Evolutionary conservation across 1,140 invertebrate genomes (phyloP).

Genomic region (Kradibia gibbosae): DNA sequence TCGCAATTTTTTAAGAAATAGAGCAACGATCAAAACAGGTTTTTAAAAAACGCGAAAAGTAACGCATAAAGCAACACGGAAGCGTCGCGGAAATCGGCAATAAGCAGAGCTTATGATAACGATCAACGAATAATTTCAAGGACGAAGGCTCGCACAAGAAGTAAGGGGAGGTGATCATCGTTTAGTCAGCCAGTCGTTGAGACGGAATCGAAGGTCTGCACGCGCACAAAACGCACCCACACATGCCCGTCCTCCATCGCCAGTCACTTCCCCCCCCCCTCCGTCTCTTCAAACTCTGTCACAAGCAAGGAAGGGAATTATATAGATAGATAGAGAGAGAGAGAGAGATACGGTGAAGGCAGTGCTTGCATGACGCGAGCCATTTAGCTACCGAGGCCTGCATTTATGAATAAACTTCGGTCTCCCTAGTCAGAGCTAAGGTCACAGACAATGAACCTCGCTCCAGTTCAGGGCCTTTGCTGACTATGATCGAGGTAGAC

Average conservation of each 20-base stretch:
- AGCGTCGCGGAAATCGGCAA: background rate
- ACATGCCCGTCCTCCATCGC: too few relatives aligned
- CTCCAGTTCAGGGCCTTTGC: slow-evolving; percentile 53
- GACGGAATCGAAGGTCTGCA: slow-evolving; percentile 8
- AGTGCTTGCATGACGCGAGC: slow-evolving; percentile 57
- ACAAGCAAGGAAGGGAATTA: too few relatives aligned
- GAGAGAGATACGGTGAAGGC: too few relatives aligned
- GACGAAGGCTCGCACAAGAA: background rate
- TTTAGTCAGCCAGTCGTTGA: slow-evolving; percentile 32
- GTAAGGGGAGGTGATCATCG: slow-evolving; percentile 39
- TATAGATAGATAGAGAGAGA: too few relatives aligned
- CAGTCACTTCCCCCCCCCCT: too few relatives aligned
- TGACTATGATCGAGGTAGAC: background rate
- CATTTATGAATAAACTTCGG: slow-evolving; percentile 53
- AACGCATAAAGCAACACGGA: background rate
- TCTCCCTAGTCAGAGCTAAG: slow-evolving; percentile 50
- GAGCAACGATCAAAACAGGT: too few relatives aligned
- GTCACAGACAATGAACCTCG: slow-evolving; percentile 63
- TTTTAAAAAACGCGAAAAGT: background rate
- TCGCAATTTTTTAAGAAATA: too few relatives aligned
- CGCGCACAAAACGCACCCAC: background rate
- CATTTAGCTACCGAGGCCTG: slow-evolving; percentile 61
- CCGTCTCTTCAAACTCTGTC: too few relatives aligned
- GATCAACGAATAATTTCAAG: slow-evolving; percentile 13
- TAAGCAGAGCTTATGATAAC: background rate